Percentiles rank a stretch among this genome's conserved stretches.
phyloP scores from a whole-genome alignment of 2,113 vertebrate genomes.

The Nanger granti region DNA sequence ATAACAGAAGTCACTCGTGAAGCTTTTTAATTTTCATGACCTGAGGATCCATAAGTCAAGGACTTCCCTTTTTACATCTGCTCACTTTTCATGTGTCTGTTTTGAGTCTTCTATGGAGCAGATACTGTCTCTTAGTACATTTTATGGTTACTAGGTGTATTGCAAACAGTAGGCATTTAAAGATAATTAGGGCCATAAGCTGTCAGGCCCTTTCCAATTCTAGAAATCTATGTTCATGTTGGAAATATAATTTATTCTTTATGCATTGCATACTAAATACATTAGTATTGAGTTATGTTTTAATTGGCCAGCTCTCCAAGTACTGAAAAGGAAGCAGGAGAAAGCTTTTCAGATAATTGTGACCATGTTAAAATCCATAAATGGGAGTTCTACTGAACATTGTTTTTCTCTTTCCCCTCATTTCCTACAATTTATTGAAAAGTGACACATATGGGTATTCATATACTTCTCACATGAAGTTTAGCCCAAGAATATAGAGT shows the following conservation, averaged over 20 bases:
- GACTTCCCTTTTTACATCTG: background rate
- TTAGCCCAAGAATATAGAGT: background rate
- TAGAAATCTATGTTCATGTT: background rate
- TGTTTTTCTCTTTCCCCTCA: background rate
- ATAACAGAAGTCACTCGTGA: background rate
- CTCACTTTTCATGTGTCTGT: background rate
- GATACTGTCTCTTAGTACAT: background rate
- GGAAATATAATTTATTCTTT: constrained; percentile 24
- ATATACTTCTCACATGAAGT: background rate
- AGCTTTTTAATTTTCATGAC: constrained; percentile 11
- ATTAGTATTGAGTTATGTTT: constrained; percentile 15
- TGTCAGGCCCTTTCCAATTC: background rate
- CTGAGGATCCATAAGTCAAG: background rate
- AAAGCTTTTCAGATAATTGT: constrained; percentile 12
- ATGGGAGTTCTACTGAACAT: background rate
- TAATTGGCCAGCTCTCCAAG: constrained; percentile 28
- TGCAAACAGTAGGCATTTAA: background rate
- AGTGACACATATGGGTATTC: background rate
- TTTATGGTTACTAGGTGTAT: background rate
- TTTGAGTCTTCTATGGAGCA: background rate
- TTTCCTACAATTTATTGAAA: constrained; percentile 16
- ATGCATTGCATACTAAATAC: constrained; percentile 23
- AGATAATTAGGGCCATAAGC: background rate
- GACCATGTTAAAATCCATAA: background rate
- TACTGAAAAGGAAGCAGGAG: background rate